Evolutionary conservation across 2,888 invertebrate genomes (phyloP).

Genomic region (Xestia sexstrigata): DNA sequence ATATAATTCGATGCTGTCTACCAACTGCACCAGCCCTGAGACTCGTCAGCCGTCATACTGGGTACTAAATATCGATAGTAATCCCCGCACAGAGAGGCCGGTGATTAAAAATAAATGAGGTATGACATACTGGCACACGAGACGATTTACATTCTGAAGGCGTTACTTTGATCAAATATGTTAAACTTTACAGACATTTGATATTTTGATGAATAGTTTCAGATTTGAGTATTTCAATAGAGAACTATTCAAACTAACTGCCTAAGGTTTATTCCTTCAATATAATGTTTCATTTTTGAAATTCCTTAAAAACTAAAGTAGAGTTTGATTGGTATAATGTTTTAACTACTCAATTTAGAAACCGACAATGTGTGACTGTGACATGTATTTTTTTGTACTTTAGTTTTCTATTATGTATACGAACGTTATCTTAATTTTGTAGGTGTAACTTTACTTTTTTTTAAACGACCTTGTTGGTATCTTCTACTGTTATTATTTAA

Average conservation of each 20-base stretch:
- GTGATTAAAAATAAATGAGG: constrained; percentile 85
- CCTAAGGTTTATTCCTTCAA: not conserved
- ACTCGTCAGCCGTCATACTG: constrained; percentile 33
- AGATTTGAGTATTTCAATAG: not conserved
- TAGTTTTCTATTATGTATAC: not conserved
- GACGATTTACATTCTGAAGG: constrained; percentile 32
- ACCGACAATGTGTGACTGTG: not conserved
- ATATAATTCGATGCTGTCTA: no score
- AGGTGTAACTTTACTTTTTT: not conserved
- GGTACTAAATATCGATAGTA: constrained; percentile 37
- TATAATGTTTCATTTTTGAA: not conserved
- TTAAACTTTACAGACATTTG: constrained; percentile 10
- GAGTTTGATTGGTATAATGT: not conserved
- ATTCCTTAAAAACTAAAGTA: not conserved
- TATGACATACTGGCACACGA: constrained; percentile 67
- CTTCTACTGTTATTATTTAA: no score
- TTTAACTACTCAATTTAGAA: not conserved
- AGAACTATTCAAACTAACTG: not conserved
- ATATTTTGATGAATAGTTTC: not conserved
- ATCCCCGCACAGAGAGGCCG: constrained; percentile 49
- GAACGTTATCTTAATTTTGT: not conserved
- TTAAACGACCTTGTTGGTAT: not conserved
- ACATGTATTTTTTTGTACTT: not conserved
- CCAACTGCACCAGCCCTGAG: constrained; percentile 47
- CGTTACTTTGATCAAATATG: constrained; percentile 23